These are phyloP conservation scores for Holocentrus rufus DNA, from an alignment of 2,797 vertebrate genomes.

Conservation along the genomic window DNA sequence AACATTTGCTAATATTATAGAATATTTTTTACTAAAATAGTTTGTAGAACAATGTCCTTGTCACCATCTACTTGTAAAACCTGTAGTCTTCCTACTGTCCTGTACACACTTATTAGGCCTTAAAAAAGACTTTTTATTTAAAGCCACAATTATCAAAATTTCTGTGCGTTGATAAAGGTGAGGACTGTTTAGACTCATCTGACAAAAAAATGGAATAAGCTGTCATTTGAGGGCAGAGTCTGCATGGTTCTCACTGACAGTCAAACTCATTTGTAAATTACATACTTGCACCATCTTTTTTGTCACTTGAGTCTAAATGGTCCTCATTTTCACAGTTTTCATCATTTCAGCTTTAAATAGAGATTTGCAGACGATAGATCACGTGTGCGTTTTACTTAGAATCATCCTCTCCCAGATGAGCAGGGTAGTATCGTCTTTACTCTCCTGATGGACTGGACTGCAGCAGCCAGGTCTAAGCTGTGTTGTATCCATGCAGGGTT, in stretches of 20 bases:
- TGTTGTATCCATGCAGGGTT: constrained; percentile 82
- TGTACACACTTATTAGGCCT: not conserved
- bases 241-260: too few relatives aligned
- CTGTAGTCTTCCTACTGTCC: constrained; percentile 10
- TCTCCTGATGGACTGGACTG: constrained; percentile 32
- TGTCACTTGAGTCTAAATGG: too few relatives aligned
- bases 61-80: constrained; percentile 7
- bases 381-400: not conserved
- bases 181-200: too few relatives aligned
- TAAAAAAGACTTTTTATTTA: not conserved
- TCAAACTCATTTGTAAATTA: too few relatives aligned
- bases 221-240: too few relatives aligned
- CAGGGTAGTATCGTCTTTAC: constrained; percentile 29
- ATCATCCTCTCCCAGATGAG: not conserved
- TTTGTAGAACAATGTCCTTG: not conserved
- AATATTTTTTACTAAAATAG: not conserved
- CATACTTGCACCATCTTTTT: too few relatives aligned
- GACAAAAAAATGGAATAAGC: too few relatives aligned
- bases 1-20: constrained; percentile 2
- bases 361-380: not conserved
- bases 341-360: not conserved
- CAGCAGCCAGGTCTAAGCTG: constrained; percentile 69
- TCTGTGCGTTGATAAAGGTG: too few relatives aligned
- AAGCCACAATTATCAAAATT: too few relatives aligned
- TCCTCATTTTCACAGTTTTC: too few relatives aligned